Evolutionary conservation across 2,797 vertebrate species (phyloP).

Genomic region (Crax fasciolata): DNA sequence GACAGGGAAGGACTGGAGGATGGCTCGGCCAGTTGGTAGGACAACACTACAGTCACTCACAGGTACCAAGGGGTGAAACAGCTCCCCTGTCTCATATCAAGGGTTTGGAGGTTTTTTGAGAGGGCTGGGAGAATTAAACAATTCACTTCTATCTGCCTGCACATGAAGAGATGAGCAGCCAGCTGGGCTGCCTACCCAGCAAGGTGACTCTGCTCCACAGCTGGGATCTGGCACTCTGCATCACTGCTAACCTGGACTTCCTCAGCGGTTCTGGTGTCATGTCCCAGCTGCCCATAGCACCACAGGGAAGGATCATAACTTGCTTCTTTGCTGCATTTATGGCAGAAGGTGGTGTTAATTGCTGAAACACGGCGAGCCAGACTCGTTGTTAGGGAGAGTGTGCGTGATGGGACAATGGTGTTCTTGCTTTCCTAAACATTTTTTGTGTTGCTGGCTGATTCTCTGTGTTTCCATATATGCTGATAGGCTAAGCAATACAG

Average conservation of each 20-base stretch:
- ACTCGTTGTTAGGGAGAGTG: background rate
- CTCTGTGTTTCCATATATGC: background rate
- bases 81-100: background rate
- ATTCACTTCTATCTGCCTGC: background rate
- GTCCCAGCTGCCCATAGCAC: background rate
- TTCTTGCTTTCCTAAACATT: background rate
- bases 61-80: background rate
- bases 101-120: fast-evolving
- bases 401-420: background rate
- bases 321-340: background rate
- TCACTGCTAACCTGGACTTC: background rate
- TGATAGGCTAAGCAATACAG: background rate
- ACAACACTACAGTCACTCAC: background rate
- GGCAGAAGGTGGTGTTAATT: background rate
- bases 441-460: background rate
- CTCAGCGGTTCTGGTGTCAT: background rate
- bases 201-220: background rate
- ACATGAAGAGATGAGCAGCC: background rate
- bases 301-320: background rate
- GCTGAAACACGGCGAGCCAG: background rate
- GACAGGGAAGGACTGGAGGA: background rate
- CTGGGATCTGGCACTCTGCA: background rate
- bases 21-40: background rate
- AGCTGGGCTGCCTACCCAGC: background rate
- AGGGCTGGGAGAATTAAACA: background rate